Percentiles rank a stretch among this genome's conserved stretches.
phyloP scores from a whole-genome alignment of 1,140 invertebrate genomes.

The Delia radicum region DNA sequence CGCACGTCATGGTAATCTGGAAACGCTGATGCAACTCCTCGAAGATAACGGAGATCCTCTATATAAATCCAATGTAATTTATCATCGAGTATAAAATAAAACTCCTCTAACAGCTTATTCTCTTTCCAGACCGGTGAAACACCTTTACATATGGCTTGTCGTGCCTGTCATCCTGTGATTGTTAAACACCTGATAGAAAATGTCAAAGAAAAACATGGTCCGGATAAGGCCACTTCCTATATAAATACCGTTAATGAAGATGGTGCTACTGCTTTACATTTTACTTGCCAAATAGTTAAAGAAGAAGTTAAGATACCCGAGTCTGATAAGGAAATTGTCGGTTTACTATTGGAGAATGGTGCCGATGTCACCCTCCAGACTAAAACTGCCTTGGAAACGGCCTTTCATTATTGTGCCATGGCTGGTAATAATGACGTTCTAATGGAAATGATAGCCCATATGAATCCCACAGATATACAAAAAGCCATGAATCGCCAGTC shows the following conservation, averaged over 20 bases:
- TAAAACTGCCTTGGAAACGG: conserved; percentile 85
- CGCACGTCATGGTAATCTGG: conserved; percentile 82
- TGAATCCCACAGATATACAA: conserved; percentile 83
- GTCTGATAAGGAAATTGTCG: conserved; percentile 88
- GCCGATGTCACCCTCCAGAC: conserved; percentile 86
- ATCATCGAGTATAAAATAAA: not conserved
- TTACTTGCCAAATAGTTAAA: conserved; percentile 77
- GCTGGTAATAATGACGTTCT: conserved; percentile 95
- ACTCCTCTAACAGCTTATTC: not conserved
- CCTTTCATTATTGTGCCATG: conserved; percentile 91
- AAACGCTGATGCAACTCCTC: conserved; percentile 80
- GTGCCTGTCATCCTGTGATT: conserved; percentile 82
- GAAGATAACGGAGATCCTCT: conserved; percentile 90
- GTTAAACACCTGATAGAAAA: conserved; percentile 83
- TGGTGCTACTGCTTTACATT: conserved; percentile 92
- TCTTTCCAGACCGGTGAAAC: conserved; percentile 86
- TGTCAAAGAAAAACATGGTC: conserved; percentile 73
- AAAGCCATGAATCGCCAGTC: conserved; percentile 92
- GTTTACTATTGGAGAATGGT: conserved; percentile 82
- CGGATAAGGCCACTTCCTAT: conserved; percentile 70
- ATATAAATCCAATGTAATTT: conserved; percentile 80
- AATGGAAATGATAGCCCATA: conserved; percentile 87
- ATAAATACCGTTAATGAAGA: conserved; percentile 84
- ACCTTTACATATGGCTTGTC: conserved; percentile 86
- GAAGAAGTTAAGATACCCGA: conserved; percentile 71